phyloP scores from a whole-genome alignment of 2,888 invertebrate genomes.

The Anodontia alba region DNA sequence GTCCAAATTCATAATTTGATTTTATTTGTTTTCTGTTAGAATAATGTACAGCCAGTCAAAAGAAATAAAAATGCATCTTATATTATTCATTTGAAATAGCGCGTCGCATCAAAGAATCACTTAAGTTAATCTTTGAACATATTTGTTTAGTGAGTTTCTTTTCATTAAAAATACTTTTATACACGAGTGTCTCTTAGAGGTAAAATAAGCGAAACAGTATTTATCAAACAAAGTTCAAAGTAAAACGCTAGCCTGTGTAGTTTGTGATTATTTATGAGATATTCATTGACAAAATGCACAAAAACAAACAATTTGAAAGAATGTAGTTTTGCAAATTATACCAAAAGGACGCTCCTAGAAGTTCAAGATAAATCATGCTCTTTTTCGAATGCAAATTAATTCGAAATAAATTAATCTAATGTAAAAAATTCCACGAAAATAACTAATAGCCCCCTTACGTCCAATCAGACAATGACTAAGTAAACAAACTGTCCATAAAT shows the following conservation, averaged over 20 bases:
- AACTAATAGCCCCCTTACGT: no score
- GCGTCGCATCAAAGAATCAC: no score
- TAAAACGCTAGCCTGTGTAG: neutral
- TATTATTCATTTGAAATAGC: no score
- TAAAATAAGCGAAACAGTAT: neutral
- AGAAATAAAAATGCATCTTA: no score
- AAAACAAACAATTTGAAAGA: conserved; percentile 10
- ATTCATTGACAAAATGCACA: neutral
- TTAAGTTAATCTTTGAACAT: neutral
- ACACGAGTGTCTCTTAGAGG: neutral
- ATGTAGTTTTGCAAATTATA: neutral
- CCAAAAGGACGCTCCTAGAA: neutral
- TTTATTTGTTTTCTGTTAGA: no score
- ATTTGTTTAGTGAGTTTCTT: neutral
- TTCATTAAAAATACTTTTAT: neutral
- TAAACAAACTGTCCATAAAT: no score
- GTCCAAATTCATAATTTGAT: no score
- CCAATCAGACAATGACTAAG: no score
- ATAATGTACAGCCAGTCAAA: no score
- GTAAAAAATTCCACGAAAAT: no score
- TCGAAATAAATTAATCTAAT: no score
- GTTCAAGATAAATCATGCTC: neutral
- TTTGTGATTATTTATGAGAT: conserved; percentile 10
- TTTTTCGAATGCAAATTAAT: neutral
- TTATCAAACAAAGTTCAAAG: conserved; percentile 1